Base-by-base conservation (phyloP, 2,888 invertebrate genomes). In the Drosophila stalkeri region DNA sequence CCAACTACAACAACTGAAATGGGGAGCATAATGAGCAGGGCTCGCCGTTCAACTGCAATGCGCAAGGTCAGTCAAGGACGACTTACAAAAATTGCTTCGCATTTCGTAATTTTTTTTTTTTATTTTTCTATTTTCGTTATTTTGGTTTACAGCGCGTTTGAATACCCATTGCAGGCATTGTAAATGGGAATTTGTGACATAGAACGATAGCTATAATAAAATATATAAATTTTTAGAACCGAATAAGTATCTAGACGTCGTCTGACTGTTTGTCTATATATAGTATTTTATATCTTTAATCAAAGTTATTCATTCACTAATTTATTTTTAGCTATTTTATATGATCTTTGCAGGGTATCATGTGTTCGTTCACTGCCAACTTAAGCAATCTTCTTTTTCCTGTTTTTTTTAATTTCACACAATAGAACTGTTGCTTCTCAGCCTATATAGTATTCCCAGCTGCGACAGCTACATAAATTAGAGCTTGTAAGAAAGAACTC, bases 61-160 rank as follows among this genome's bases (percentile, higher is more conserved):
- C 78, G 70, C 85, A 85, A 85, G 85, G 85, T 83, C 85, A 88
- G 54, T 55, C 86, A 86, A 85, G 89, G 81, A 86, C 86, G 86
- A 77, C 27, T 63, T 57, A 44, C 64, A 75, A 84, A 76, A 77
- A 67, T 86, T 74, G 73, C 75, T 23, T 35, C 11, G 44, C n/a
- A 20, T 59, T 47, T 37, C 27, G 27, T 27, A 27, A 27, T 27
- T 47, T 18, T 55, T 31, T 7, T 27, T 33, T 4, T 37, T 2
- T 23, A 23, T 37, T 5, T 23, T 27, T 56, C 33, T 20, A 33
- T 23, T 0, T 6, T 27, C n/a, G 27, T 6, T 56, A 18, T 18
- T 31, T 31, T 72, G 55, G 61, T 52, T 54, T 49, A 57, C 46
- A 33, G 35, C 51, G 76, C 61, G 70, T 64, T 66, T 66, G 39